Percentiles rank a stretch among this genome's conserved stretches.
These are phyloP conservation scores for Poecilobothrus nobilitatus DNA, from an alignment of 2,888 invertebrate species.

Conservation along the genomic window DNA sequence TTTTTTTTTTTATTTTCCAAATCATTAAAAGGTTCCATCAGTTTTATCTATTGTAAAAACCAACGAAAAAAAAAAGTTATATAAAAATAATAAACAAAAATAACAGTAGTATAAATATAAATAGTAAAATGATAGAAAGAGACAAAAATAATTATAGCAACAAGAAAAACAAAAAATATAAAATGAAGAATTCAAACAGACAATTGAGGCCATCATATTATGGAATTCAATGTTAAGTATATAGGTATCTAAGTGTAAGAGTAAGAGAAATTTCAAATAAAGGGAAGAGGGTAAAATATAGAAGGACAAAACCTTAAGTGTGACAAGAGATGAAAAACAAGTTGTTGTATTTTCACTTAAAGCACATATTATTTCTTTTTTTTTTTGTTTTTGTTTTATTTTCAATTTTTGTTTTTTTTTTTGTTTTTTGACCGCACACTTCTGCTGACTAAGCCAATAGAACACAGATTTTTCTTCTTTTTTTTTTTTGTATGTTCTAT, in stretches of 20 bases:
- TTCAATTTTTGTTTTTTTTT: background rate
- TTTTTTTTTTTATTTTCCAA: background rate
- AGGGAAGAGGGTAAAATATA: too few relatives aligned
- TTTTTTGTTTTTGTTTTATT: background rate
- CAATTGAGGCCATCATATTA: conserved; percentile 5
- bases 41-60: background rate
- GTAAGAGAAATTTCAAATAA: background rate
- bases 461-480: background rate
- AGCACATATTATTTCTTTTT: too few relatives aligned
- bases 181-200: background rate
- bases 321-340: too few relatives aligned
- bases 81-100: too few relatives aligned
- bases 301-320: too few relatives aligned
- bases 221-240: background rate
- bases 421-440: background rate
- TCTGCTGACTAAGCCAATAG: background rate
- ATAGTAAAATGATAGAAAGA: background rate
- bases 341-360: too few relatives aligned
- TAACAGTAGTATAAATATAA: too few relatives aligned
- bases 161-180: background rate
- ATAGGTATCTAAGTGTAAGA: background rate
- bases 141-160: background rate
- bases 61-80: background rate
- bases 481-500: background rate
- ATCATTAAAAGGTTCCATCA: conserved; percentile 1